Conservation (phyloP, 2,113 vertebrate species). For the Xenotilapia leptura region DNA sequence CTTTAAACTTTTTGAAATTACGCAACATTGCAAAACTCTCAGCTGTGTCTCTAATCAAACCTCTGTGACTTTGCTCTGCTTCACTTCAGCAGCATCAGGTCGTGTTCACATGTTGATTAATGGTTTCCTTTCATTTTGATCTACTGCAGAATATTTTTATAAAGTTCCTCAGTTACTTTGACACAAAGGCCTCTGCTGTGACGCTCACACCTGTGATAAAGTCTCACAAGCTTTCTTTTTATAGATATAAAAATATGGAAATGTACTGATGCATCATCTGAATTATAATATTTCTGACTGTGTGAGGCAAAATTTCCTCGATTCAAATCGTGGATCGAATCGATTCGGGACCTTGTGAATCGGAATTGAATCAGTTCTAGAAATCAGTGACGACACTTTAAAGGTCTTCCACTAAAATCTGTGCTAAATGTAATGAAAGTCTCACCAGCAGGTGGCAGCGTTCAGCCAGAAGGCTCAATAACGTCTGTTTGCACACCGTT, state of each 20-base stretch:
- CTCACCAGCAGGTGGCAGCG: not conserved
- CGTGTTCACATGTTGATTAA: rapidly evolving
- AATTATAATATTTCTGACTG: not conserved
- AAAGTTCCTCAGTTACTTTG: not conserved
- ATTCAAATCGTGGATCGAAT: not conserved
- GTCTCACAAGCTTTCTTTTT: not conserved
- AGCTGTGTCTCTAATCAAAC: not conserved
- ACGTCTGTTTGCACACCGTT: rapidly evolving
- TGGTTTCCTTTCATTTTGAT: not conserved
- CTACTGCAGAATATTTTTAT: not conserved
- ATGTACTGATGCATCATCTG: not conserved
- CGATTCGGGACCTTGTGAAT: not conserved
- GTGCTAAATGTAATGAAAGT: not conserved
- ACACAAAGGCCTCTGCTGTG: not conserved
- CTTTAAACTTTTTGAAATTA: not conserved
- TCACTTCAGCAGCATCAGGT: not conserved
- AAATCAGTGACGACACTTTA: not conserved
- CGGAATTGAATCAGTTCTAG: rapidly evolving
- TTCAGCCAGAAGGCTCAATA: not conserved
- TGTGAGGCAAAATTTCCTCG: not conserved
- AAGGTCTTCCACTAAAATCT: too few relatives aligned
- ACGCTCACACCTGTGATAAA: not conserved
- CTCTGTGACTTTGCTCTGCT: not conserved
- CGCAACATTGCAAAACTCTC: not conserved
- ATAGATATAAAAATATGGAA: not conserved